A percentile compares a stretch with the other conserved stretches of the same genome.
Evolutionary conservation across 2,888 invertebrate genomes (phyloP).

Genomic region (Amblyjoppa proteus): DNA sequence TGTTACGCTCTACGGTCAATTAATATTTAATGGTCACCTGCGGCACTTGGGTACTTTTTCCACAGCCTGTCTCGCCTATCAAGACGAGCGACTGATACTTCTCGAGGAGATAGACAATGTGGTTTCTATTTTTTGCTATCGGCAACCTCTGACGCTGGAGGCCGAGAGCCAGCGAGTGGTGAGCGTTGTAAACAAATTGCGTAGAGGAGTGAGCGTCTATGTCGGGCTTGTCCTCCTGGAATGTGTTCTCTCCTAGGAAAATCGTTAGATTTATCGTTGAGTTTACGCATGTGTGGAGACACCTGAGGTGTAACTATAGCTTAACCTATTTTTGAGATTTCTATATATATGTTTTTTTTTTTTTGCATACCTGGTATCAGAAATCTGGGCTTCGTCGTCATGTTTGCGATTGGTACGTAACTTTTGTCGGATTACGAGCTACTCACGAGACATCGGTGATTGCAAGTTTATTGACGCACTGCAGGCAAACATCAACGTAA

Average conservation of each 20-base stretch:
- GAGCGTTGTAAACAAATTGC: slow-evolving; percentile 93
- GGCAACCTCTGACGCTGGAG: slow-evolving; percentile 95
- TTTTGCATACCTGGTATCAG: slow-evolving; percentile 64
- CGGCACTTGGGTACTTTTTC: slow-evolving; percentile 98
- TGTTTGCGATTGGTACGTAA: not conserved
- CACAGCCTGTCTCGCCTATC: slow-evolving; percentile 98
- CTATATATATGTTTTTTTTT: slow-evolving; percentile 1
- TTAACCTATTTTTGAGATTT: slow-evolving; percentile 48
- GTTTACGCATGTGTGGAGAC: not conserved
- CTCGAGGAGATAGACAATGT: slow-evolving; percentile 96
- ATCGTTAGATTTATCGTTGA: not conserved
- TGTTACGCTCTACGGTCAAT: not conserved
- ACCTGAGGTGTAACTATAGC: not conserved
- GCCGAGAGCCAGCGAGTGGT: slow-evolving; percentile 93
- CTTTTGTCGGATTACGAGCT: not conserved
- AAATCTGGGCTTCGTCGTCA: slow-evolving; percentile 66
- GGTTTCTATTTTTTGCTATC: slow-evolving; percentile 93
- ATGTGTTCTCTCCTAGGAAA: slow-evolving; percentile 79
- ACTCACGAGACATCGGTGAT: not conserved
- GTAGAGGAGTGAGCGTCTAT: slow-evolving; percentile 87
- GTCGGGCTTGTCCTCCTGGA: slow-evolving; percentile 86
- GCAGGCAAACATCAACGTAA: not conserved
- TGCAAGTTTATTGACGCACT: not conserved
- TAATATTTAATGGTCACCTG: slow-evolving; percentile 88
- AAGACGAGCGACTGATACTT: slow-evolving; percentile 95